Evolutionary conservation across 2,888 invertebrate species (phyloP).

Genomic region (Pyrgus malvae): DNA sequence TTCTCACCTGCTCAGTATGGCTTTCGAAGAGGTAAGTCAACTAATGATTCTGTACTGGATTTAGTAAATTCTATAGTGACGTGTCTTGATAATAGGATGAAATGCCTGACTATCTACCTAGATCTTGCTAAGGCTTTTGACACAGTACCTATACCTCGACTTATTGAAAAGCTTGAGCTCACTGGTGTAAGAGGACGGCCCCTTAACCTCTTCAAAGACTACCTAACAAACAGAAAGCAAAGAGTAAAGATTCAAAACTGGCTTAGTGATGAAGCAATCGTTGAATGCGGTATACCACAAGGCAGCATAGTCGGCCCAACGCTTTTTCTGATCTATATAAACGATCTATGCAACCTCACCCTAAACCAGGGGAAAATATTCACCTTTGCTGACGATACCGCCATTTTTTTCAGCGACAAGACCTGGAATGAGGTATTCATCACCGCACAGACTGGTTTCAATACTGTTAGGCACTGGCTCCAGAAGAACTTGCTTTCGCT

Average conservation of each 20-base stretch:
- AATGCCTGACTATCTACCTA: constrained; percentile 13
- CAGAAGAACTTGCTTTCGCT: background rate
- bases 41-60: constrained; percentile 4
- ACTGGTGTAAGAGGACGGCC: constrained; percentile 5
- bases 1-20: constrained; percentile 2
- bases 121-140: constrained; percentile 11
- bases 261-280: background rate
- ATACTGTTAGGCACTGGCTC: background rate
- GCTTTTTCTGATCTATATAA: constrained; percentile 27
- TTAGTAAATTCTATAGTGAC: background rate
- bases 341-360: constrained; percentile 12
- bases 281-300: constrained; percentile 23
- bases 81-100: constrained; percentile 1
- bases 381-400: constrained; percentile 25
- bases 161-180: constrained; percentile 4
- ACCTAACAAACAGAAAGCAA: constrained; percentile 18
- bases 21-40: constrained; percentile 1
- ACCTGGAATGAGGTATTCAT: constrained; percentile 1
- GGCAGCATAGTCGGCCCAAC: constrained; percentile 26
- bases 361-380: constrained; percentile 2
- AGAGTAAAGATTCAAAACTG: constrained; percentile 10
- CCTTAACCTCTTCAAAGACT: constrained; percentile 7
- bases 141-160: constrained; percentile 1
- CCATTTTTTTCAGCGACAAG: background rate
- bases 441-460: background rate